Conservation (phyloP, 2,888 invertebrate species). For the Pristionchus mayeri region DNA sequence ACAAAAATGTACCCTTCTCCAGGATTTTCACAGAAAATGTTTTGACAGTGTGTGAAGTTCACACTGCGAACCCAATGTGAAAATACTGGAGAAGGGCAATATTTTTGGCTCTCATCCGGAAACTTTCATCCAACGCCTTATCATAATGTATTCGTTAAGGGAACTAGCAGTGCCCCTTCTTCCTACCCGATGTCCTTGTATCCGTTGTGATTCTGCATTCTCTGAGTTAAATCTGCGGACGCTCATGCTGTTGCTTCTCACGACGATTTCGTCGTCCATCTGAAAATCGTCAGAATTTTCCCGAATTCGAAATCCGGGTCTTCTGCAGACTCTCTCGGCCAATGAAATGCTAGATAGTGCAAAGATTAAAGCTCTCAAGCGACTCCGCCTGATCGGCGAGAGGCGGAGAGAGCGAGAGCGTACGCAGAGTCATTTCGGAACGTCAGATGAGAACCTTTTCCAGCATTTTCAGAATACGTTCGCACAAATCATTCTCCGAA, state of each 20-base stretch:
- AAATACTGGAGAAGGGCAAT: too few relatives aligned
- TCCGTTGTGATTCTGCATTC: conserved; percentile 53
- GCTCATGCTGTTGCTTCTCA: neutral
- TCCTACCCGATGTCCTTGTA: conserved; percentile 17
- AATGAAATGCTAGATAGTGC: neutral
- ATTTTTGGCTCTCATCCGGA: neutral
- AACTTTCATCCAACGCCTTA: neutral
- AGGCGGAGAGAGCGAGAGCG: too few relatives aligned
- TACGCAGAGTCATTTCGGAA: too few relatives aligned
- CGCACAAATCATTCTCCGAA: too few relatives aligned
- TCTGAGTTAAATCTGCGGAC: conserved; percentile 50
- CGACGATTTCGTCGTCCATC: conserved; percentile 15
- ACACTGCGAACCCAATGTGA: too few relatives aligned
- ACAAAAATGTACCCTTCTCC: too few relatives aligned
- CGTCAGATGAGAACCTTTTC: too few relatives aligned
- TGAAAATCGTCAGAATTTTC: neutral
- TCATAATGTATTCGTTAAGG: too few relatives aligned
- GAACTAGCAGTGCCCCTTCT: neutral
- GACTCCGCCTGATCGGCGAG: neutral
- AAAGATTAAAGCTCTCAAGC: neutral
- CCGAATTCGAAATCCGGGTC: neutral
- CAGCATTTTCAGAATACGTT: too few relatives aligned
- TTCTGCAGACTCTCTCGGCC: neutral
- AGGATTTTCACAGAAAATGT: neutral
- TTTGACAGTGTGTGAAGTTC: neutral